Evolutionary conservation across 2,113 vertebrate genomes (phyloP), one percentile per base, ranked within the genome.

Genomic region (Microcebus murinus): DNA sequence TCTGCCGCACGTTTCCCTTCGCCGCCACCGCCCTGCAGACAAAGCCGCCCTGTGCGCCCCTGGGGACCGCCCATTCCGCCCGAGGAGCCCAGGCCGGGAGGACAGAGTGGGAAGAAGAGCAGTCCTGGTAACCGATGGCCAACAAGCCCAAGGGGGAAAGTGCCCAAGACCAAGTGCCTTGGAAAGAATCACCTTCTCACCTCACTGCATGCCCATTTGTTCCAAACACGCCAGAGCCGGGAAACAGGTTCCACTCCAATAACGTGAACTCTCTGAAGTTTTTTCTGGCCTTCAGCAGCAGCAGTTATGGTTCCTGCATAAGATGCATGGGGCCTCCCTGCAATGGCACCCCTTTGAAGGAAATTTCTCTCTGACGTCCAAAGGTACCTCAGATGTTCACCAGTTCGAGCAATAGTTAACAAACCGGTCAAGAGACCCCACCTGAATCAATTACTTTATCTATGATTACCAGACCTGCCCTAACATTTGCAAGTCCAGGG

Each of bases 1-100:
- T 50, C n/a, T 36, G 9, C 20, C 5, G 10, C 85, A 3, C 0
- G 31, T 34, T 21, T 17, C 27, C 29, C 39, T 0, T 13, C 1
- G 10, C 23, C 31, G 0, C 6, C 2, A 8, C 67, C 23, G 50
- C 45, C 29, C 57, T 39, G 6, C 76, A 55, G 74, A 97, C 95
- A 96, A 95, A 96, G 95, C 96, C 23, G 2, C 57, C 50, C 86
- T 1, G 68, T 8, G 59, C 70, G 31, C 45, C 36, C 63, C 17
- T 25, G 70, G 50, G 50, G 31, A 20, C 48, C 29, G 23, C 70
- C 55, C 52, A 0, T 10, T 18, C n/a, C 9, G 34, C 50, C 20
- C 0, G 4, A 13, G 29, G n/a, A 48, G n/a, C 21, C 63, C 36
- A 0, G 17, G 31, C 12, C 39, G 0, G 5, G 20, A 10, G 42